A percentile compares a stretch with the other conserved stretches of the same genome.
These are phyloP conservation scores for Hypotaenidia okinawae DNA, from an alignment of 2,797 vertebrate species.

Conservation along the genomic window DNA sequence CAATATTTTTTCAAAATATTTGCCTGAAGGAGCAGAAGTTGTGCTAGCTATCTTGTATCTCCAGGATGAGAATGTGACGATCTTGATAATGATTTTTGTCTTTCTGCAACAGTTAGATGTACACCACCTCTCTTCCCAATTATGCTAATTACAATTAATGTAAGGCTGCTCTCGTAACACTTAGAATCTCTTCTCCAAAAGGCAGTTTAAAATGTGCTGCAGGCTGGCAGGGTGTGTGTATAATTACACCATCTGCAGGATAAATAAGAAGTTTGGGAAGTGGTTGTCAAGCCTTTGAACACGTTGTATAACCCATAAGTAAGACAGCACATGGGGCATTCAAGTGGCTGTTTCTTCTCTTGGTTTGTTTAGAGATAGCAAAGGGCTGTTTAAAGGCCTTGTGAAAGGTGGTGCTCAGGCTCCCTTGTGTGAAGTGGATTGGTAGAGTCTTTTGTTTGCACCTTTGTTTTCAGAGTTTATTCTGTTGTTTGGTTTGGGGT, in stretches of 20 bases:
- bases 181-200: not conserved
- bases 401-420: not conserved
- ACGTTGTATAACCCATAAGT: not conserved
- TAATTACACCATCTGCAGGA: not conserved
- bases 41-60: not conserved
- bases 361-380: not conserved
- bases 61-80: not conserved
- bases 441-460: not conserved
- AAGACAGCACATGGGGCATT: not conserved
- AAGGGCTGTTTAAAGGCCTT: not conserved
- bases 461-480: not conserved
- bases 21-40: not conserved
- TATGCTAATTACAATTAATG: not conserved
- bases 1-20: not conserved
- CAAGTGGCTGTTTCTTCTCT: slow-evolving; percentile 13
- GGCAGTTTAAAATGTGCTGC: not conserved
- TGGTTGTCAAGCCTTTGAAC: not conserved
- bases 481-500: not conserved
- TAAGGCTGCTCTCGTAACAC: not conserved
- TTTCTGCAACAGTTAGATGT: not conserved
- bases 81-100: not conserved
- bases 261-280: not conserved
- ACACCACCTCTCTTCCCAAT: not conserved
- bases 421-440: not conserved
- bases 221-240: not conserved